Percentiles rank a stretch among this genome's conserved stretches.
phyloP scores from a whole-genome alignment of 2,113 vertebrate species.

The Thinocorus orbignyianus region DNA sequence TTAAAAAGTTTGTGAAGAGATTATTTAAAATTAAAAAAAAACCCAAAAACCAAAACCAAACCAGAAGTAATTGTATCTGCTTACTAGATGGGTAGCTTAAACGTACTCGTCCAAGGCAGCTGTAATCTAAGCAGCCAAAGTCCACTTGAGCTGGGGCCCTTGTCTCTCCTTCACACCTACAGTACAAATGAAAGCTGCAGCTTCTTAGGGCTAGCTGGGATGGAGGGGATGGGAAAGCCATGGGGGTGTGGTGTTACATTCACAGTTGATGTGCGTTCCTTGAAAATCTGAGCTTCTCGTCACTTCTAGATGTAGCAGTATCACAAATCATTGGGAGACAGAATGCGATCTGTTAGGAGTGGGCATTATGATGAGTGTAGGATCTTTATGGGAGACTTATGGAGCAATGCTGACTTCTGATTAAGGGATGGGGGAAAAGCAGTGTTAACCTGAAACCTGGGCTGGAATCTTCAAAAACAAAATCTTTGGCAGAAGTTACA shows the following conservation, averaged over 20 bases:
- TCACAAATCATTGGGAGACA: background rate
- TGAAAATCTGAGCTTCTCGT: background rate
- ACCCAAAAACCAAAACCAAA: no score
- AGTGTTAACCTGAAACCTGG: background rate
- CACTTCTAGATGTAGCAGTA: background rate
- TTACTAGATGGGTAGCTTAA: background rate
- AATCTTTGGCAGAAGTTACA: background rate
- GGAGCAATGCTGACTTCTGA: background rate
- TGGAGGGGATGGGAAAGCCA: constrained; percentile 13
- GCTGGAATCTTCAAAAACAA: background rate
- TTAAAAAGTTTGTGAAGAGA: background rate
- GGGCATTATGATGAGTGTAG: background rate
- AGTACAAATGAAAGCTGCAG: constrained; percentile 9
- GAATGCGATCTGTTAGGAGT: background rate
- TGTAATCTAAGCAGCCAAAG: background rate
- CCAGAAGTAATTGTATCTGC: background rate
- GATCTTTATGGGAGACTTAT: background rate
- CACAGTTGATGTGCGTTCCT: constrained; percentile 21
- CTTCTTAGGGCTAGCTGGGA: background rate
- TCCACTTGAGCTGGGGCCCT: background rate
- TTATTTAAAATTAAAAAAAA: background rate
- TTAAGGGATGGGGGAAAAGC: background rate
- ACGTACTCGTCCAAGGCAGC: background rate
- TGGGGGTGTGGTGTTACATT: background rate
- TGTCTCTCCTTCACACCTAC: constrained; percentile 7